Percentiles rank a stretch among this genome's conserved stretches.
phyloP scores from a whole-genome alignment of 2,888 invertebrate genomes.

The Tolmerus cingulatus region DNA sequence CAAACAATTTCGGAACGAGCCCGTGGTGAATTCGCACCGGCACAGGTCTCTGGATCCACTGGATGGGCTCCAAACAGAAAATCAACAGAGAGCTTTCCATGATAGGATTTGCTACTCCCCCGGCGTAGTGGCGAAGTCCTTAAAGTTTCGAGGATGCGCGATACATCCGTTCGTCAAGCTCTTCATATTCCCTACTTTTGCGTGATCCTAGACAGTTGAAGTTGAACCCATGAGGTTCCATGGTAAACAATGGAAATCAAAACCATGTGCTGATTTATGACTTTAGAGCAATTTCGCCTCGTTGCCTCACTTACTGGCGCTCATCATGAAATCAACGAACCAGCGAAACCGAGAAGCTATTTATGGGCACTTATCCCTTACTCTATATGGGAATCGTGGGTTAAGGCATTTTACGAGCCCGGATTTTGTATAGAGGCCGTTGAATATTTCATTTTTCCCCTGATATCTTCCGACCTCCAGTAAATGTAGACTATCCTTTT shows the following conservation, averaged over 20 bases:
- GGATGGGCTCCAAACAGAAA: slow-evolving; percentile 19
- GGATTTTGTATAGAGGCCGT: slow-evolving; percentile 19
- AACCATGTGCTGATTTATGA: slow-evolving; percentile 47
- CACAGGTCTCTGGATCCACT: slow-evolving; percentile 40
- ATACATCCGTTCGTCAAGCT: background rate
- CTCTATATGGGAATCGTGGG: background rate
- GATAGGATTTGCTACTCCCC: background rate
- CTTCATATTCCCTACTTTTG: slow-evolving; percentile 8
- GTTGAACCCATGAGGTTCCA: slow-evolving; percentile 28
- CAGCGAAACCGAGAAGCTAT: slow-evolving; percentile 29
- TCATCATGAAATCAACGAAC: slow-evolving; percentile 40
- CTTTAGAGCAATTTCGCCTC: slow-evolving; percentile 37
- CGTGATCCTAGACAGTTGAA: slow-evolving; percentile 36
- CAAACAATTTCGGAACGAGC: background rate
- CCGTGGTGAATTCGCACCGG: slow-evolving; percentile 23
- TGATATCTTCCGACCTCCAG: background rate
- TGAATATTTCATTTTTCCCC: slow-evolving; percentile 34
- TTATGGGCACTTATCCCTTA: slow-evolving; percentile 25
- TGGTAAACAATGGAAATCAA: slow-evolving; percentile 38
- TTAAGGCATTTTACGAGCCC: slow-evolving; percentile 29
- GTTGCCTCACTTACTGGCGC: slow-evolving; percentile 21
- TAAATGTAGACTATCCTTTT: background rate
- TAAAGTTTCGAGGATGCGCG: slow-evolving; percentile 7
- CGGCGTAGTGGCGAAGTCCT: background rate
- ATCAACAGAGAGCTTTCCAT: slow-evolving; percentile 30